A percentile compares a stretch with the other conserved stretches of the same genome.
Evolutionary conservation across 2,797 vertebrate genomes (phyloP).

Genomic region (Potorous gilbertii): DNA sequence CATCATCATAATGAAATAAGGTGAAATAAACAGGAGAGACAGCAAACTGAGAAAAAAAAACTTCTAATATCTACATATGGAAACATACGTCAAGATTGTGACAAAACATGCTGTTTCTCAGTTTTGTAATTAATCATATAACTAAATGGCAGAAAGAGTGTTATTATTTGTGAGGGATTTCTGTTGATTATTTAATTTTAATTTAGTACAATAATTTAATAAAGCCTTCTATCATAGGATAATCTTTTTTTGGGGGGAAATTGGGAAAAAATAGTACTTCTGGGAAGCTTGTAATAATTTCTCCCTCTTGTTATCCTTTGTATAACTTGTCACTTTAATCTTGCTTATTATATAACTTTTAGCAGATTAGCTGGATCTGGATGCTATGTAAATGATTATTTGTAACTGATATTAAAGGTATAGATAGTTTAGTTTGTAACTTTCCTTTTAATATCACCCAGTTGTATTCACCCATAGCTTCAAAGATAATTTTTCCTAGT

Average conservation of each 20-base stretch:
- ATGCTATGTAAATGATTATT: background rate
- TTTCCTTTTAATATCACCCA: slow-evolving; percentile 10
- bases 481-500: slow-evolving; percentile 22
- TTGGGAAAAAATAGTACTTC: background rate
- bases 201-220: background rate
- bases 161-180: background rate
- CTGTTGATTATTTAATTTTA: background rate
- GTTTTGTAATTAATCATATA: background rate
- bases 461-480: slow-evolving; percentile 11
- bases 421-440: background rate
- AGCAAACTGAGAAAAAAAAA: background rate
- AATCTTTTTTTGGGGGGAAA: background rate
- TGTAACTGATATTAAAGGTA: background rate
- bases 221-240: background rate
- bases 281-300: background rate
- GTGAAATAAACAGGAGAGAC: background rate
- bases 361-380: no score
- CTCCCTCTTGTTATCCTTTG: background rate
- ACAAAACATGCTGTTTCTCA: background rate
- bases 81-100: background rate
- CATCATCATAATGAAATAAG: background rate
- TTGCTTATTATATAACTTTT: background rate
- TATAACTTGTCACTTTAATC: background rate
- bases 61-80: background rate
- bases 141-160: background rate